A percentile compares a stretch with the other conserved stretches of the same genome.
Conservation (phyloP, 35 echinoderm and acorn worm genomes). For the Ophioderma brevispina region DNA sequence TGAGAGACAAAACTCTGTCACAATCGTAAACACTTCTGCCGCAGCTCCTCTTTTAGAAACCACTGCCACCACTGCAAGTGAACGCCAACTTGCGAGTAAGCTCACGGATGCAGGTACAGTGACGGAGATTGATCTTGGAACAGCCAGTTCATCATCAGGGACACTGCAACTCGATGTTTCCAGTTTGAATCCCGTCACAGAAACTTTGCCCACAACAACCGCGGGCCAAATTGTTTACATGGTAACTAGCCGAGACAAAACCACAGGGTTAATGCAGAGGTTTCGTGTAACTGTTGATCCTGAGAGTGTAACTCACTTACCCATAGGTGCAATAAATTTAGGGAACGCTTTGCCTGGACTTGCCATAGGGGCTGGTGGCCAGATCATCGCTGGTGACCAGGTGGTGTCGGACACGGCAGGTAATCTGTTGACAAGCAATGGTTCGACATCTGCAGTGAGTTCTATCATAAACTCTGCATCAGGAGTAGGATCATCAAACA, state of each 20-base stretch:
- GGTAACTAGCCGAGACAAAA: conserved; percentile 61
- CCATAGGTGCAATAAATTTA: conserved; percentile 16
- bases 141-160: not conserved
- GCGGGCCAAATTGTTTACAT: conserved; percentile 47
- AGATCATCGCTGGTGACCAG: not conserved
- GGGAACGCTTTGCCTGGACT: not conserved
- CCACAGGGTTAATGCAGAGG: conserved; percentile 32
- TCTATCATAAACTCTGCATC: not conserved
- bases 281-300: conserved; percentile 62
- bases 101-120: not conserved
- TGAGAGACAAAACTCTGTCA: not conserved
- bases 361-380: not conserved
- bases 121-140: not conserved
- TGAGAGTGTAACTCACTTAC: conserved; percentile 43
- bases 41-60: too few relatives aligned
- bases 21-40: not conserved
- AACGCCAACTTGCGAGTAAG: not conserved
- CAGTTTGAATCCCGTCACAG: not conserved
- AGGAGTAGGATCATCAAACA: not conserved
- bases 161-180: not conserved
- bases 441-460: not conserved
- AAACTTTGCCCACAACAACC: not conserved
- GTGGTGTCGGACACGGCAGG: not conserved
- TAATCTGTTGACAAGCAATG: not conserved
- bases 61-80: not conserved